Percentiles rank a stretch among this genome's conserved stretches.
Conservation (phyloP, 1,140 invertebrate genomes). For the Rhagoletis zephyria region DNA sequence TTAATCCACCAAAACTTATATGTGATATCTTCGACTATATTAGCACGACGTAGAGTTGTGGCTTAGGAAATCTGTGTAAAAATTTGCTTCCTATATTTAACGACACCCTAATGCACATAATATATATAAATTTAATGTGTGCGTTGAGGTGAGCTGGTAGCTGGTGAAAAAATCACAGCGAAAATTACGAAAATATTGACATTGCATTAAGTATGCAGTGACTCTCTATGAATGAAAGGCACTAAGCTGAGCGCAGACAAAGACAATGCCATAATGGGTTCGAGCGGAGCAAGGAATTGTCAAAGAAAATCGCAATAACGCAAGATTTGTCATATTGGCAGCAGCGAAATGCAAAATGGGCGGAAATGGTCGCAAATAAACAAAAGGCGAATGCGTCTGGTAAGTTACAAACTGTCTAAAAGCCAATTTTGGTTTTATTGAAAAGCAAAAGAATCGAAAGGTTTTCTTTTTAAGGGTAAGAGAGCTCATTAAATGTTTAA, state of each 20-base stretch:
- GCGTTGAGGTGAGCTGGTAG: background rate
- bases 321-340: constrained; percentile 24
- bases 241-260: background rate
- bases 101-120: background rate
- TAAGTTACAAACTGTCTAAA: background rate
- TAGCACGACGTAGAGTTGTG: too few species aligned
- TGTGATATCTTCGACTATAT: too few species aligned
- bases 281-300: background rate
- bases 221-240: background rate
- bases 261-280: background rate
- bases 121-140: background rate
- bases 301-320: constrained; percentile 20
- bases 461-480: too few species aligned
- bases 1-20: too few species aligned
- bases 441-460: background rate
- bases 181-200: constrained; percentile 55
- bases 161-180: background rate
- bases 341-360: background rate
- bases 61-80: too few species aligned
- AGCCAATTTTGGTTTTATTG: background rate
- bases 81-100: too few species aligned
- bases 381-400: constrained; percentile 38
- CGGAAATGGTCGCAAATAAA: constrained; percentile 32
- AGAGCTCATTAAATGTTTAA: background rate
- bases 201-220: constrained; percentile 20